Percentiles rank a stretch among this genome's conserved stretches.
Evolutionary conservation across 1,140 invertebrate genomes (phyloP).

Genomic region (Drosophila athabasca): DNA sequence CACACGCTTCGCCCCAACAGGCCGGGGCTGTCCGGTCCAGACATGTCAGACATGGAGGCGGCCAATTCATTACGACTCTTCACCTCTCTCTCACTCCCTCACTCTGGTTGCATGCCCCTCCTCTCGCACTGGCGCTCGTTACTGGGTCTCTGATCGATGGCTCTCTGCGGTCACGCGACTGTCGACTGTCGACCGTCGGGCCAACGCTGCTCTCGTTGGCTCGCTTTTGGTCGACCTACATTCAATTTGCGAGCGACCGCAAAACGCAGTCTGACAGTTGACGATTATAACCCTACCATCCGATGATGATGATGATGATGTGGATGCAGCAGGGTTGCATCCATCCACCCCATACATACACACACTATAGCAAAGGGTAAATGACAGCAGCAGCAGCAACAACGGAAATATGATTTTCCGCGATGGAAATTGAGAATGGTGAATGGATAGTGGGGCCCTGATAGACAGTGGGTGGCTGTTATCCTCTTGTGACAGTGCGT

Average conservation of each 20-base stretch:
- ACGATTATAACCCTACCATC: constrained; percentile 51
- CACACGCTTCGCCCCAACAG: constrained; percentile 3
- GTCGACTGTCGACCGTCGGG: constrained; percentile 24
- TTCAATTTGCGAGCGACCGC: constrained; percentile 76
- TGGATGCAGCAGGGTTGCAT: constrained; percentile 26
- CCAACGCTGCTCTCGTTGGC: constrained; percentile 15
- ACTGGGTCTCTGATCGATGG: constrained; percentile 70
- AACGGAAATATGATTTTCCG: constrained; percentile 65
- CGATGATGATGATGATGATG: constrained; percentile 19
- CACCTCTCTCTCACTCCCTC: constrained; percentile 19
- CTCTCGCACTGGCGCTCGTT: background rate
- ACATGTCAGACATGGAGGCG: constrained; percentile 67
- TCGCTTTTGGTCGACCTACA: constrained; percentile 61
- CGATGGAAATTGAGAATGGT: constrained; percentile 4
- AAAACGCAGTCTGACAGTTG: constrained; percentile 76
- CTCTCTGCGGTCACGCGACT: constrained; percentile 73
- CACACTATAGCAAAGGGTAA: constrained; percentile 27
- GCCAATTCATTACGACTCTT: constrained; percentile 60
- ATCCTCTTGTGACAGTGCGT: no score
- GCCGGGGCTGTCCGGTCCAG: constrained; percentile 2
- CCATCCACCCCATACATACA: constrained; percentile 17
- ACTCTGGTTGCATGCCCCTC: background rate
- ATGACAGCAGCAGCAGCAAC: constrained; percentile 32
- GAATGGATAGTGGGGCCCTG: no score
- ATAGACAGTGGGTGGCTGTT: no score